These are phyloP conservation scores for Elegia similella DNA, from an alignment of 2,888 invertebrate genomes.

Conservation along the genomic window DNA sequence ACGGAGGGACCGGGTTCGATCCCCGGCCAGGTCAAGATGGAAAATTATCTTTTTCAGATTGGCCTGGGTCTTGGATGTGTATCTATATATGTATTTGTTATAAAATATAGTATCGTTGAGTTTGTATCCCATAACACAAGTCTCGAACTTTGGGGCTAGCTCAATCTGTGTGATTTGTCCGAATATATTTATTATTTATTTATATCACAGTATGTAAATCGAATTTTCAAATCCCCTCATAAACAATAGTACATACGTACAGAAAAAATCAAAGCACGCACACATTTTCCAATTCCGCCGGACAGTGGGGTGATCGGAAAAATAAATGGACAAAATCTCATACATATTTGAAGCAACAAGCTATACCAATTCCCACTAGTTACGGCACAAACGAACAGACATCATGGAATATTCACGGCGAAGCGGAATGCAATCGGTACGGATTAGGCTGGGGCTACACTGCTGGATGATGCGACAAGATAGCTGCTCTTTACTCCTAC, in stretches of 20 bases:
- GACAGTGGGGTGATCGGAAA: slow-evolving; percentile 62
- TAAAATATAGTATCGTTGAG: no score
- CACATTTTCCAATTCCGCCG: slow-evolving; percentile 65
- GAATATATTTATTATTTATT: no score
- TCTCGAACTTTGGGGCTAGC: no score
- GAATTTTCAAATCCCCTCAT: not conserved
- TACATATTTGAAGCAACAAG: slow-evolving; percentile 72
- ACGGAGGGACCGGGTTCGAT: no score
- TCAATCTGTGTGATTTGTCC: no score
- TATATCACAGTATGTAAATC: not conserved
- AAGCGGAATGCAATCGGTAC: slow-evolving; percentile 71
- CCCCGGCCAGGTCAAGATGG: no score
- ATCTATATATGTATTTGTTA: no score
- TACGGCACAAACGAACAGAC: slow-evolving; percentile 54
- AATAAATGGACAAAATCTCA: slow-evolving; percentile 71
- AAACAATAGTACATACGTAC: not conserved
- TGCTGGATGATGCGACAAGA: slow-evolving; percentile 35
- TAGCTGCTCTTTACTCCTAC: no score
- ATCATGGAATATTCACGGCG: slow-evolving; percentile 73
- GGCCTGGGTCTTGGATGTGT: no score
- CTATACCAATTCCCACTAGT: slow-evolving; percentile 73
- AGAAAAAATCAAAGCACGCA: slow-evolving; percentile 23
- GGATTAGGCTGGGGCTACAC: slow-evolving; percentile 51
- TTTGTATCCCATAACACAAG: no score
- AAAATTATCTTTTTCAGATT: no score